Percentiles rank a stretch among this genome's conserved stretches.
Conservation (phyloP, 2,888 invertebrate genomes). For the Pachliopta kotzebuea region DNA sequence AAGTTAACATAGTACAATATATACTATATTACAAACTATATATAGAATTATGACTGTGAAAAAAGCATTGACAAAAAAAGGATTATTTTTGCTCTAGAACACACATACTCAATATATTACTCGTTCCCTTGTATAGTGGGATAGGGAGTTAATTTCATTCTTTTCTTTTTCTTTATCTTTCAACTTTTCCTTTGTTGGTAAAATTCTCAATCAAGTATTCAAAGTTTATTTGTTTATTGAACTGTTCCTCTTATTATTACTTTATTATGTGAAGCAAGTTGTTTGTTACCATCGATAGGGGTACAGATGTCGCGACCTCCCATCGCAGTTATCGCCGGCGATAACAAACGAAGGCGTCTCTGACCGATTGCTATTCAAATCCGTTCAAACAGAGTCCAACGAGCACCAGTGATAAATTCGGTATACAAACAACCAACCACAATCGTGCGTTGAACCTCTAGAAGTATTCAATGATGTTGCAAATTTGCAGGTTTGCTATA, state of each 20-base stretch:
- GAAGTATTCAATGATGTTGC: conserved; percentile 6
- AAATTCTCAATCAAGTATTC: too few species aligned
- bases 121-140: too few species aligned
- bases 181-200: too few species aligned
- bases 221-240: not conserved
- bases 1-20: too few species aligned
- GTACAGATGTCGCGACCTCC: conserved; percentile 48
- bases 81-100: too few species aligned
- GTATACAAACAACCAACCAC: not conserved
- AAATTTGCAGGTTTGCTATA: not conserved
- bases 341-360: conserved; percentile 37
- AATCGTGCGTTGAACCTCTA: conserved; percentile 25
- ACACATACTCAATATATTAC: too few species aligned
- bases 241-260: not conserved
- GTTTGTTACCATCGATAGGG: conserved; percentile 16
- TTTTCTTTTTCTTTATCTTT: too few species aligned
- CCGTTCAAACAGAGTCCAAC: conserved; percentile 16
- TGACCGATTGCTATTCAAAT: conserved; percentile 40
- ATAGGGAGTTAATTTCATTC: too few species aligned
- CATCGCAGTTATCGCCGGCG: conserved; percentile 46
- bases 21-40: too few species aligned
- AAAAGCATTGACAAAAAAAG: too few species aligned
- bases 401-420: conserved; percentile 14
- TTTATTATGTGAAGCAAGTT: conserved; percentile 4
- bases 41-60: too few species aligned